Evolutionary conservation across 1,140 invertebrate genomes (phyloP), one percentile per base, ranked within the genome.

Genomic region (Listronotus bonariensis): DNA sequence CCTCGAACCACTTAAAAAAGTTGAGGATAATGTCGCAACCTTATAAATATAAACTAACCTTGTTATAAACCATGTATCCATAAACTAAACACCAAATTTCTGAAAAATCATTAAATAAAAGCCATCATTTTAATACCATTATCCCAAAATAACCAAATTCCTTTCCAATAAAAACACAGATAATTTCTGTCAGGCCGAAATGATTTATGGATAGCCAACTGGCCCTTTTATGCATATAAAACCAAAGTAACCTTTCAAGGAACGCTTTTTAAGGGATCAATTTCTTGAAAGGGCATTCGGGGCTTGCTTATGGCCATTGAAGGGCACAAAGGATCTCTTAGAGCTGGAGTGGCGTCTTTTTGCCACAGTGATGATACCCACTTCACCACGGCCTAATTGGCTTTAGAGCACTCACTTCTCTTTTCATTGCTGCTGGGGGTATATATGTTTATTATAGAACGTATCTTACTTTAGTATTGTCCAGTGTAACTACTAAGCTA

Each of bases 371-470:
- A 57, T 51, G 58, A 60, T n/a, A n/a, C 58, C 58, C 58, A 60
- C 58, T 60, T 59, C 58, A 41, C 58, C 58, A 31, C 58, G 51
- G 58, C 58, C 46, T 60, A 60, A 60, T 60, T 60, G 51, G 40
- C 58, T 60, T 51, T 51, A 42, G 15, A 40, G 58, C 18, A n/a
- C 45, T 51, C 10, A 7, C 26, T 14, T 4, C 12, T 6, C 34
- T 20, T 51, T 32, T 56, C 53, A 55, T 31, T 43, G 38, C 12
- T 32, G 11, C 32, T 7, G 40, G 48, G 14, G n/a, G n/a, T n/a
- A n/a, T n/a, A 14, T 12, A 36, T 36, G 34, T 36, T 36, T 36
- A 36, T 36, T 36, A 36, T 36, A 36, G 34, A 8, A 36, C 8
- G 11, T 9, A 3, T 10, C 34, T 36, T 36, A 36, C 8, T 36